Conservation (phyloP, 2,888 invertebrate species). For the Caenorhabditis becei region DNA sequence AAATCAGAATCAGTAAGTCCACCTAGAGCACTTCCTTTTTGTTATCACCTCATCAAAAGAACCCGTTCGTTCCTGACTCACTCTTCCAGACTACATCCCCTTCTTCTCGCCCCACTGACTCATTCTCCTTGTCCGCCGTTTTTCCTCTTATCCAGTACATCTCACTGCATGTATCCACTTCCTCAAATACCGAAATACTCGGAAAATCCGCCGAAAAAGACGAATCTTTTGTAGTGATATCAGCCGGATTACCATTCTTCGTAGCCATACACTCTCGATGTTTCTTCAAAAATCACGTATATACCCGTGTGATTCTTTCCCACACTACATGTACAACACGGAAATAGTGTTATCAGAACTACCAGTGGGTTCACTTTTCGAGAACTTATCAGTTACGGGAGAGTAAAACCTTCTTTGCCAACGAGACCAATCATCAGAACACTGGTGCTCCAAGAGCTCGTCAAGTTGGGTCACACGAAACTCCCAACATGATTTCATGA, state of each 20-base stretch:
- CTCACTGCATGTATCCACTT: background rate
- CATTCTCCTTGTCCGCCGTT: background rate
- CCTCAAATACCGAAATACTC: background rate
- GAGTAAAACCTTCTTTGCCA: too few relatives aligned
- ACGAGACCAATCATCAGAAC: too few relatives aligned
- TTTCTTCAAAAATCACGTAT: background rate
- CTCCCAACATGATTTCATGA: too few relatives aligned
- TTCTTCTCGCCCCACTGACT: background rate
- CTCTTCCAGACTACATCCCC: background rate
- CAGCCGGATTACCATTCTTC: background rate
- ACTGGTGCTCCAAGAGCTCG: too few relatives aligned
- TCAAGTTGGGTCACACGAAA: too few relatives aligned
- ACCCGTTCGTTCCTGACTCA: background rate
- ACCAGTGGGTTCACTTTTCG: too few relatives aligned
- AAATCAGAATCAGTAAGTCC: background rate
- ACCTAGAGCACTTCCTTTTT: background rate
- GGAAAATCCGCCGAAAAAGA: too few relatives aligned
- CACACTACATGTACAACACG: background rate
- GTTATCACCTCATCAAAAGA: background rate
- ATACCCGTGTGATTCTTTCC: background rate
- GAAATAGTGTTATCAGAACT: background rate
- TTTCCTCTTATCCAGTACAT: slow-evolving; percentile 7
- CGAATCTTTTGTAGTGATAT: background rate
- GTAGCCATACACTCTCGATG: background rate
- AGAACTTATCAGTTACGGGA: too few relatives aligned